Evolutionary conservation across 2,113 vertebrate genomes (phyloP).

Genomic region (Caracal caracal): DNA sequence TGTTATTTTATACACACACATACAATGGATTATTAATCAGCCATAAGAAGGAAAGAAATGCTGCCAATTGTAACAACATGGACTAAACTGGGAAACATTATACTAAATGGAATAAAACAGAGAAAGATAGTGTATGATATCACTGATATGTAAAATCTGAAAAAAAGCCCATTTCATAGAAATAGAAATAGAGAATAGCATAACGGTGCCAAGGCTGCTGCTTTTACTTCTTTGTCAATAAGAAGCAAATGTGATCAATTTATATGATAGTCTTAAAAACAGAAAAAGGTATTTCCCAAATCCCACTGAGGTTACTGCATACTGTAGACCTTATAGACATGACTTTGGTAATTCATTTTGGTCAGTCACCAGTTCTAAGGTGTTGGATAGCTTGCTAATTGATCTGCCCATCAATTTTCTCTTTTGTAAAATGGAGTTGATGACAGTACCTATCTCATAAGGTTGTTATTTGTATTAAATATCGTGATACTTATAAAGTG

Average conservation of each 20-base stretch:
- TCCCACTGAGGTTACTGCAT: neutral
- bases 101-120: neutral
- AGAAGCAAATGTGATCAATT: neutral
- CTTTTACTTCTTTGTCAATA: neutral
- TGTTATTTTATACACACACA: neutral
- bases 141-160: neutral
- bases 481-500: neutral
- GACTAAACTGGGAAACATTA: neutral
- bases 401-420: neutral
- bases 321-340: neutral
- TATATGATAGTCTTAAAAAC: neutral
- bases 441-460: neutral
- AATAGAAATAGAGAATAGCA: neutral
- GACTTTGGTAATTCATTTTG: neutral
- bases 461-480: neutral
- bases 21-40: neutral
- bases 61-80: neutral
- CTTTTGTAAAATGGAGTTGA: neutral
- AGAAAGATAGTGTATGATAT: neutral
- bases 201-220: neutral
- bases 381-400: neutral
- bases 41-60: neutral
- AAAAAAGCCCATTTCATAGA: neutral
- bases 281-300: neutral
- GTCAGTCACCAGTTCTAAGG: neutral